Percentiles rank a stretch among this genome's conserved stretches.
These are phyloP conservation scores for Ceratina australensis DNA, from an alignment of 1,140 invertebrate genomes.

Conservation along the genomic window DNA sequence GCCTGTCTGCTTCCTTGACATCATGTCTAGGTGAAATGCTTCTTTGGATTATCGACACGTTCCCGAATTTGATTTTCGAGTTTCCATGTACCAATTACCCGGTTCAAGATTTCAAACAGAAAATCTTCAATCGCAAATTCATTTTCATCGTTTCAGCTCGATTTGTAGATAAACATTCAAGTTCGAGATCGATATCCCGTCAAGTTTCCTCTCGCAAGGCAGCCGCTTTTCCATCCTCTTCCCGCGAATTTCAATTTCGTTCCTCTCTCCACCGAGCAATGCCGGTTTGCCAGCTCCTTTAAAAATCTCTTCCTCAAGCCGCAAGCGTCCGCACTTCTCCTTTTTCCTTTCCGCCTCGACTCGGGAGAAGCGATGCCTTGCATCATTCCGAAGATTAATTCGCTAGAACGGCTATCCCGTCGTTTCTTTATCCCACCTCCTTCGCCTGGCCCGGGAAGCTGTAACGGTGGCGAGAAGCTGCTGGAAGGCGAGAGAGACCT, in stretches of 20 bases:
- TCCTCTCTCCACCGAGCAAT: slow-evolving; percentile 24
- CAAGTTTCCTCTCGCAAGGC: neutral
- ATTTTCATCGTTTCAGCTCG: slow-evolving; percentile 47
- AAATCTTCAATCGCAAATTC: slow-evolving; percentile 16
- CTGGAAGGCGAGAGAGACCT: slow-evolving; percentile 24
- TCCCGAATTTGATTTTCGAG: neutral
- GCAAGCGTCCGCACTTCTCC: slow-evolving; percentile 30
- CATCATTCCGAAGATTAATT: slow-evolving; percentile 64
- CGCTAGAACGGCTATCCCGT: slow-evolving; percentile 21
- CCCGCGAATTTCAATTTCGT: slow-evolving; percentile 43
- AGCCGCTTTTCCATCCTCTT: slow-evolving; percentile 30
- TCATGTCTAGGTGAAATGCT: neutral
- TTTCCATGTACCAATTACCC: neutral
- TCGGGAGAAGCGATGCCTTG: slow-evolving; percentile 24
- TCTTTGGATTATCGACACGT: too few species aligned
- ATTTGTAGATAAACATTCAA: slow-evolving; percentile 60
- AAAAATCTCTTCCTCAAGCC: slow-evolving; percentile 15
- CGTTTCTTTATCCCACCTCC: slow-evolving; percentile 17
- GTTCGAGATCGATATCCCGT: slow-evolving; percentile 20
- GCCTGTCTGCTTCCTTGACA: neutral
- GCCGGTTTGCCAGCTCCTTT: slow-evolving; percentile 30
- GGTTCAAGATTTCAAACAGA: neutral
- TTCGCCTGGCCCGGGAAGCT: slow-evolving; percentile 11
- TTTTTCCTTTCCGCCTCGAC: slow-evolving; percentile 40
- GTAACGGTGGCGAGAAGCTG: slow-evolving; percentile 2